Evolutionary conservation across 2,797 vertebrate genomes (phyloP).

Genomic region (Lagodon rhomboides): DNA sequence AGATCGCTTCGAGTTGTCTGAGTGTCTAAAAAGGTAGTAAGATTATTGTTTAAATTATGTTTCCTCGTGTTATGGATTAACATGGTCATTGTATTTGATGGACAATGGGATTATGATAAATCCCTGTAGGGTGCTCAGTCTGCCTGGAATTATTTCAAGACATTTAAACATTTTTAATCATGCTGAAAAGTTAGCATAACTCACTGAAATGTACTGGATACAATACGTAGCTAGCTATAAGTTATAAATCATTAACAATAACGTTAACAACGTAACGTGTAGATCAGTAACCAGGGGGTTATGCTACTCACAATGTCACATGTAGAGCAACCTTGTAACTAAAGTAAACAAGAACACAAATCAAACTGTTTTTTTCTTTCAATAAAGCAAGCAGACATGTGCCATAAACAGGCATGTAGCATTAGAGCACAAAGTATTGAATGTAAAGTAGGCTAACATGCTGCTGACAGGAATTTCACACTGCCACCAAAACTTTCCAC

Average conservation of each 20-base stretch:
- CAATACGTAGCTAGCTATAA: neutral
- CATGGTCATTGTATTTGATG: accelerated
- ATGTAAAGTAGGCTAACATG: neutral
- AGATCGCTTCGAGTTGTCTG: neutral
- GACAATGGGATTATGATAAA: neutral
- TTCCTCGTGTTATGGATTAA: neutral
- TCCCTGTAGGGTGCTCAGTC: neutral
- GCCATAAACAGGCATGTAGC: neutral
- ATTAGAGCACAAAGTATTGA: neutral
- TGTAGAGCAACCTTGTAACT: neutral
- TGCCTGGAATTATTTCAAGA: accelerated
- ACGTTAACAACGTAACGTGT: neutral
- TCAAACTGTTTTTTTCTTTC: neutral
- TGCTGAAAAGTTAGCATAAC: accelerated
- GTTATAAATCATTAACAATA: neutral
- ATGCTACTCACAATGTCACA: no score
- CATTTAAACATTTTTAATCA: neutral
- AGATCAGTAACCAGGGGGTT: neutral
- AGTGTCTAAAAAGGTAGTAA: no score
- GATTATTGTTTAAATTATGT: no score
- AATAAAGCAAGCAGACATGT: neutral
- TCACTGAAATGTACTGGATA: no score
- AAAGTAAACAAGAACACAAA: neutral
- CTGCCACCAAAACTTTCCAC: neutral
- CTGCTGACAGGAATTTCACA: constrained; percentile 3